phyloP scores from a whole-genome alignment of 2,113 vertebrate species.

The Condylura cristata region DNA sequence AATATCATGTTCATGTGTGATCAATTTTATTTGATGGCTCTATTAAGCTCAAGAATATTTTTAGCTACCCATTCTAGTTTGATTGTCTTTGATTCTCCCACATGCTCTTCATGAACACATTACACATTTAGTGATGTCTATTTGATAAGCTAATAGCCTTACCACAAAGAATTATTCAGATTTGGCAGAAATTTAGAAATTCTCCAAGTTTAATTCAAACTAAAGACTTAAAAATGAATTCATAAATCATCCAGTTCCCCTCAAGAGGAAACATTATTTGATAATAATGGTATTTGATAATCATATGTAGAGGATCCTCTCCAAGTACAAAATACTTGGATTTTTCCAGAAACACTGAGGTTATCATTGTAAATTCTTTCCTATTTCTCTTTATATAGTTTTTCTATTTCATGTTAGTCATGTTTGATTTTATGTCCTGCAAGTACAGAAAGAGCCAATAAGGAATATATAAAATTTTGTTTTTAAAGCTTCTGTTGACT shows the following conservation, averaged over 20 bases:
- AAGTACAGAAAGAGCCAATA: not conserved
- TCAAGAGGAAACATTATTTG: slow-evolving; percentile 34
- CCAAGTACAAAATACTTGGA: not conserved
- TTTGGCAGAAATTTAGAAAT: slow-evolving; percentile 63
- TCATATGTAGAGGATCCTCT: not conserved
- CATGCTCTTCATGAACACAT: not conserved
- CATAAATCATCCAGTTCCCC: slow-evolving; percentile 29
- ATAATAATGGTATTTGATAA: not conserved
- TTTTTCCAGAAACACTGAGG: not conserved
- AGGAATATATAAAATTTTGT: not conserved
- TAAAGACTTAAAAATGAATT: not conserved
- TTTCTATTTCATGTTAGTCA: not conserved
- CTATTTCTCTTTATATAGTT: not conserved
- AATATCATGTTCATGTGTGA: not conserved
- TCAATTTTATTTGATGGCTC: not conserved
- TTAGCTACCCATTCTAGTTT: not conserved
- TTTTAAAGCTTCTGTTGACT: not conserved
- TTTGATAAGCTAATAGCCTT: not conserved
- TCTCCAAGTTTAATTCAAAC: slow-evolving; percentile 17
- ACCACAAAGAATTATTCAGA: slow-evolving; percentile 34
- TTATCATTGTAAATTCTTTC: not conserved
- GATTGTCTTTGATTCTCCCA: not conserved
- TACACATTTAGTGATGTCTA: slow-evolving; percentile 35
- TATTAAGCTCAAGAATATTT: not conserved
- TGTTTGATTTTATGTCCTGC: not conserved